phyloP scores from a whole-genome alignment of 2,113 vertebrate genomes.

The Phalacrocorax aristotelis region DNA sequence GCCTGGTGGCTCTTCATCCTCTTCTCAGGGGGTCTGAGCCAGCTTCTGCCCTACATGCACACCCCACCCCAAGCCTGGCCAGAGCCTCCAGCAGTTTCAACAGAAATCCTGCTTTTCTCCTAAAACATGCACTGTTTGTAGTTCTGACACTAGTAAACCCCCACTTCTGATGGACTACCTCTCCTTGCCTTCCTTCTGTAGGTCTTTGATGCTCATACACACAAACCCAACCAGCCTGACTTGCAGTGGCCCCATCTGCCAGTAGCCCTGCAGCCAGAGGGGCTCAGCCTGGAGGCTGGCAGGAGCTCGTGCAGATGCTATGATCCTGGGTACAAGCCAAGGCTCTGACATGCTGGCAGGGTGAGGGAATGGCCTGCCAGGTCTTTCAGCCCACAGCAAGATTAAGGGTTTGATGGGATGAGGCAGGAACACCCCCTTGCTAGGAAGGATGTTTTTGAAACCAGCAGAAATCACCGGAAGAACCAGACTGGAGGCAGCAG shows the following conservation, averaged over 20 bases:
- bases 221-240: not conserved
- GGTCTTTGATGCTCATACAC: rapidly evolving
- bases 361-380: not conserved
- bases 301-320: rapidly evolving
- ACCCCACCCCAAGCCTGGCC: not conserved
- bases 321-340: not conserved
- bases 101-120: not conserved
- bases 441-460: not conserved
- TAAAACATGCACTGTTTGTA: rapidly evolving
- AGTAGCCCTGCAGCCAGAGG: not conserved
- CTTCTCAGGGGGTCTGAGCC: not conserved
- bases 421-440: not conserved
- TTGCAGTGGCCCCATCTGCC: rapidly evolving
- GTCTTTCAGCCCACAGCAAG: not conserved
- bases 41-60: not conserved
- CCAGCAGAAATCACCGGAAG: not conserved
- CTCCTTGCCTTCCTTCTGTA: not conserved
- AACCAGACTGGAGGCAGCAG: not conserved
- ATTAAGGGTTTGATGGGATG: not conserved
- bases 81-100: not conserved
- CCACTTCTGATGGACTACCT: not conserved
- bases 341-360: not conserved
- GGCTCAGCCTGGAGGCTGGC: not conserved
- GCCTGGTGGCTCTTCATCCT: not conserved
- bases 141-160: not conserved